Evolutionary conservation across 1,140 invertebrate species (phyloP).

Genomic region (Sitobion miscanthi): DNA sequence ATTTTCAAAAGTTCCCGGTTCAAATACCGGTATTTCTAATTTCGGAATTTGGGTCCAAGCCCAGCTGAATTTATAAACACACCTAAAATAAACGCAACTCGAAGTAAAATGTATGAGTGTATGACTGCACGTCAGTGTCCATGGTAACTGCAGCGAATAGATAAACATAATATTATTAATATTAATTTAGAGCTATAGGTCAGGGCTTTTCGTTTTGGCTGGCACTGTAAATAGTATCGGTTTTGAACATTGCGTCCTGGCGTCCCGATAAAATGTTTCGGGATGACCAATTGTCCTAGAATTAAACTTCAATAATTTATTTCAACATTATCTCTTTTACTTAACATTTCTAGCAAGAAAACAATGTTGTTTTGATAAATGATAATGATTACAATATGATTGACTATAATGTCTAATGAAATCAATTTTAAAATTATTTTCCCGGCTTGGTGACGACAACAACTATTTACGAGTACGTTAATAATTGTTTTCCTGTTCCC

Average conservation of each 20-base stretch:
- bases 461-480: not conserved
- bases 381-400: too few relatives aligned
- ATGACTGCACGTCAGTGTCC: not conserved
- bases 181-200: not conserved
- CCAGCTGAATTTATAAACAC: too few relatives aligned
- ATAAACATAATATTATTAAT: not conserved
- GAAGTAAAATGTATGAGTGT: too few relatives aligned
- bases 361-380: not conserved
- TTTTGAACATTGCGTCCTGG: too few relatives aligned
- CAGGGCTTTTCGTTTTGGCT: not conserved
- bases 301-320: not conserved
- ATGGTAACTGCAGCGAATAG: not conserved
- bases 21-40: too few relatives aligned
- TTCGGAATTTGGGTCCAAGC: too few relatives aligned
- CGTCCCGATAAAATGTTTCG: too few relatives aligned
- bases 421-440: not conserved
- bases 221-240: not conserved
- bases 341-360: not conserved
- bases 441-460: not conserved
- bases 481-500: not conserved
- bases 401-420: not conserved
- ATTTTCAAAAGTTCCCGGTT: too few relatives aligned
- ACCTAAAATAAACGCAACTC: too few relatives aligned
- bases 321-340: not conserved
- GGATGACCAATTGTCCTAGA: not conserved